Percentiles rank a stretch among this genome's conserved stretches.
Conservation (phyloP, 2,888 invertebrate species). For the Cataglyphis rosenhaueri region DNA sequence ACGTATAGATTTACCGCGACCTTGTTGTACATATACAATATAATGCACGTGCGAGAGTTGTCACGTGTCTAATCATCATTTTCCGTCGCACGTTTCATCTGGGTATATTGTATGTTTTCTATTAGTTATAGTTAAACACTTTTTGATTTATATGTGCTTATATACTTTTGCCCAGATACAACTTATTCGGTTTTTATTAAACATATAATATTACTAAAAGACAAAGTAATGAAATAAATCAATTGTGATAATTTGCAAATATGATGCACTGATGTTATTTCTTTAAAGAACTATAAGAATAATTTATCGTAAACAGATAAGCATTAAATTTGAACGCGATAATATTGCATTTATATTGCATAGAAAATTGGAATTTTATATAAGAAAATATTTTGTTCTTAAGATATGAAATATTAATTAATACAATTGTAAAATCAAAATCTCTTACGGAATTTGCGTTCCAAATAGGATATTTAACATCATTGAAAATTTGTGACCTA, state of each 20-base stretch:
- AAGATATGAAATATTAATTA: background rate
- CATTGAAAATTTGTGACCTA: background rate
- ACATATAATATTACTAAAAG: background rate
- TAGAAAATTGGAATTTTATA: background rate
- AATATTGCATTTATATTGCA: background rate
- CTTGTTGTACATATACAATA: slow-evolving; percentile 70
- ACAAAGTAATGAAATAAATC: background rate
- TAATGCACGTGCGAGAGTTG: slow-evolving; percentile 45
- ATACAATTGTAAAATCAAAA: background rate
- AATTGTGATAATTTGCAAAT: background rate
- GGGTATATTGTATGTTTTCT: slow-evolving; percentile 59
- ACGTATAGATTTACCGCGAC: slow-evolving; percentile 50
- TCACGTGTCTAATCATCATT: slow-evolving; percentile 11
- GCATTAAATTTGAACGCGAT: background rate
- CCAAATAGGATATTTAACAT: background rate
- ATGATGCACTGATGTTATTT: background rate
- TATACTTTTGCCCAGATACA: slow-evolving; percentile 1
- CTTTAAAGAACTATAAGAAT: background rate
- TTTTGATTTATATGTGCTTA: background rate
- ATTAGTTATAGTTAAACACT: background rate
- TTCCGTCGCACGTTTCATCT: slow-evolving; percentile 46
- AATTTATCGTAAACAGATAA: background rate
- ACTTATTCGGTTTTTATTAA: background rate
- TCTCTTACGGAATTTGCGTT: background rate
- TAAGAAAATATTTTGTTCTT: background rate